Evolutionary conservation across 2,797 vertebrate genomes (phyloP), one percentile per base, ranked within the genome.

Genomic region (Megalops cyprinoides): DNA sequence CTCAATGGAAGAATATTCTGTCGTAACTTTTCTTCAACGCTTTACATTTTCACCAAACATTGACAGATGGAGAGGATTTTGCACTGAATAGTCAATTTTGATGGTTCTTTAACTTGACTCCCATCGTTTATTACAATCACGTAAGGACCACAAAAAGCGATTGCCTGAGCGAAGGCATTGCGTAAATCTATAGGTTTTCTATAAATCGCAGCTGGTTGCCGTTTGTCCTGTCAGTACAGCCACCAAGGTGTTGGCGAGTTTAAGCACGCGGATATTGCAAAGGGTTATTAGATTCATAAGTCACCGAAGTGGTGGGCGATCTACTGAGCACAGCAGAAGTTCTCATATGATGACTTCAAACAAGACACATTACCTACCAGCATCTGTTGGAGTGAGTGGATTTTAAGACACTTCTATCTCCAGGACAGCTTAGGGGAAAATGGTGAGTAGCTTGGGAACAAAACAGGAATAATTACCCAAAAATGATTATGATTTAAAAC

Each of bases 321-420:
- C 95, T 96, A 97, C 97, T 97, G 97, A 98, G 97, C 96, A 95
- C 96, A 96, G 97, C 97, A 96, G 95, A 99, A 99, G 95, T 99
- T 98, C 96, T 98, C 98, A 95, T 97, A 99, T 97, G 98, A 99
- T 99, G 98, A 99, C 97, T 99, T 98, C 97, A 99, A 99, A 98
- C 97, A 97, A 99, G 97, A 97, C 96, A 97, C 97, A 97, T 97
- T 97, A 97, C 97, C 97, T 97, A 96, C 96, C 97, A 96, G 97
- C 97, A 97, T 98, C 97, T 98, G 97, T 98, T 98, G 97, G 97
- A 96, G 97, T 97, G 96, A 97, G 96, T 95, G 96, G 97, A 97
- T 98, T 97, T 98, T 99, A 97, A 98, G 95, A 95, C 97, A 96
- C 96, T 97, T 96, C 95, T 96, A 94, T 98, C 96, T 97, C 96